Evolutionary conservation across 2,888 invertebrate genomes (phyloP).

Genomic region (Acrocyrtus sp.): DNA sequence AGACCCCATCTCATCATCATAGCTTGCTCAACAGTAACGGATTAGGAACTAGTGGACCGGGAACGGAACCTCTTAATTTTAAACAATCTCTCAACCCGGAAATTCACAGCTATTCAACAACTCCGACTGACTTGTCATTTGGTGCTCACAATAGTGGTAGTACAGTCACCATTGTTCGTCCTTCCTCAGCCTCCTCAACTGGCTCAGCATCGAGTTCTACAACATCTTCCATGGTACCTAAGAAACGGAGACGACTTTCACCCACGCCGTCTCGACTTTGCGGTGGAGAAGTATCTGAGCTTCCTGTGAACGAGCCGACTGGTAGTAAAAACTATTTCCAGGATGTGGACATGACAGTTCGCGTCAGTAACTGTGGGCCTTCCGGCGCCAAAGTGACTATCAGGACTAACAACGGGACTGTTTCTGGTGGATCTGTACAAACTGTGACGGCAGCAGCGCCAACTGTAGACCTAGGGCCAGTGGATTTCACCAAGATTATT

Average conservation of each 20-base stretch:
- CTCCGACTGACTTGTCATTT: slow-evolving; percentile 38
- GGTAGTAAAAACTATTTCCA: slow-evolving; percentile 55
- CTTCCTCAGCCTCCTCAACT: slow-evolving; percentile 13
- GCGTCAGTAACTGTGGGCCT: slow-evolving; percentile 58
- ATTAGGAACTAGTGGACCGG: neutral
- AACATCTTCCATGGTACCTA: slow-evolving; percentile 56
- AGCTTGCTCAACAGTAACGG: slow-evolving; percentile 32
- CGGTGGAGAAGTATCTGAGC: slow-evolving; percentile 61
- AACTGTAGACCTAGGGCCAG: slow-evolving; percentile 8
- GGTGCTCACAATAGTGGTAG: slow-evolving; percentile 29
- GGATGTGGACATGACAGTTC: slow-evolving; percentile 61
- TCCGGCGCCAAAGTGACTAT: slow-evolving; percentile 62
- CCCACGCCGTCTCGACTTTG: slow-evolving; percentile 58
- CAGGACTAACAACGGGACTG: slow-evolving; percentile 49
- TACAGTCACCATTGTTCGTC: neutral
- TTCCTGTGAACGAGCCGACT: slow-evolving; percentile 45
- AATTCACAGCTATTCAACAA: neutral
- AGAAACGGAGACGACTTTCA: slow-evolving; percentile 59
- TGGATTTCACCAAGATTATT: slow-evolving; percentile 27
- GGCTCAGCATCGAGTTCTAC: slow-evolving; percentile 11
- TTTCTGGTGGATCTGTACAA: slow-evolving; percentile 48
- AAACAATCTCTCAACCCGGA: slow-evolving; percentile 1
- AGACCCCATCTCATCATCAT: slow-evolving; percentile 9
- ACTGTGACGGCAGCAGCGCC: slow-evolving; percentile 27
- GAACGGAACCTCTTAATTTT: slow-evolving; percentile 1